Evolutionary conservation across 1,140 invertebrate species (phyloP), one percentile per base, ranked within the genome.

Genomic region (Cydia fagiglandana): DNA sequence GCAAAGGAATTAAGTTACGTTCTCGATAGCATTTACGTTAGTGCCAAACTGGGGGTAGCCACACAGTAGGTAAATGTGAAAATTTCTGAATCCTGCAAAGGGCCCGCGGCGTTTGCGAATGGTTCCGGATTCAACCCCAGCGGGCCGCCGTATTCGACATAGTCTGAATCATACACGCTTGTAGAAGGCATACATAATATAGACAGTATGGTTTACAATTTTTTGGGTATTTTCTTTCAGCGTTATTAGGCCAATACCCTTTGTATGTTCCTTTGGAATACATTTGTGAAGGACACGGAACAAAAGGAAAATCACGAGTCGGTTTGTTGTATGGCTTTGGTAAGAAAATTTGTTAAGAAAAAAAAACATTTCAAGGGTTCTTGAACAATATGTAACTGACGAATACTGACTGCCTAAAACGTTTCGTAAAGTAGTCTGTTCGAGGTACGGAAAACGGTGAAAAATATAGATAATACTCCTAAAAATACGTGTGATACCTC

Each of bases 201-300:
- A 53, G 15, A 5, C 13, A 30, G 30, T 30, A 28, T 53, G 50
- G 13, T 15, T 53, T 53, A 53, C 50, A 6, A 53, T 6, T 53
- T 4, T 15, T 47, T 53, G 15, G 50, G 56, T 10, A 61, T 61
- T 61, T 61, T 17, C 56, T 61, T 17, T 61, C 24, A 61, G 56
- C 7, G 6, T 20, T 61, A 61, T 10, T 9, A 15, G 6, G n/a
- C 47, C 3, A 56, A 17, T 17, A 17, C 17, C 15, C 17, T 24
- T 61, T 61, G 56, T 24, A 17, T n/a, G 15, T 61, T 61, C n/a
- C n/a, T 53, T 53, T 53, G 50, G 17, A n/a, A n/a, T 53, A 53
- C 50, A 53, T 53, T 53, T 53, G 15, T 53, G 12, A 4, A 13
- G 13, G 45, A 15, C n/a, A 24, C 4, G 6, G 56, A 61, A 61